Evolutionary conservation across 2,888 invertebrate genomes (phyloP), one percentile per base, ranked within the genome.

Genomic region (Aquatica leii): DNA sequence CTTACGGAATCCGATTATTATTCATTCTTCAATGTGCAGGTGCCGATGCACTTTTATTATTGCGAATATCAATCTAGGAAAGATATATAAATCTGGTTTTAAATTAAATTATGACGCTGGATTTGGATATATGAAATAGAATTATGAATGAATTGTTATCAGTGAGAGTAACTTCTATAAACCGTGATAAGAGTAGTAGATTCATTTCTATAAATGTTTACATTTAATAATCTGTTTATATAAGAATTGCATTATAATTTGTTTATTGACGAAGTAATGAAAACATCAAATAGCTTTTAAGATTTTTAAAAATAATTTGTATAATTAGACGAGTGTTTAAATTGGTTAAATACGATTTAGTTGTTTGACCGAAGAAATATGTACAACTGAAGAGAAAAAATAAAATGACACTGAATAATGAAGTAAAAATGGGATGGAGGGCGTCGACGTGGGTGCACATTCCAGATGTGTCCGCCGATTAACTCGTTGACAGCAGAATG

Each of bases 401-500:
- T 66, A 72, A 71, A 69, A 68, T 73, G 73, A 73, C 74, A 70
- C 70, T 75, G 74, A 75, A 74, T 75, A 74, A 75, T 75, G 74
- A 73, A 71, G 70, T 75, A 72, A 75, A n/a, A 75, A 73, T 72
- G 71, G 69, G 71, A 72, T 69, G 75, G 72, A 71, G 71, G 72
- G 74, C 73, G 72, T 73, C 74, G 69, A 73, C 76, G 77, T 77
- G 76, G 76, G 77, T 77, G 77, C 74, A 67, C 77, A 77, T 76
- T 77, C 76, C 74, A 75, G 78, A 78, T 78, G 73, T 74, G 75
- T 76, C 70, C 69, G 67, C 66, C 71, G 78, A 78, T 78, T 77
- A 77, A 70, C 70, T 51, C 66, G 69, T 65, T 72, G 74, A 74
- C 73, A 74, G 73, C 64, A 72, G 72, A 73, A 74, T 72, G 74